Evolutionary conservation across 2,888 invertebrate genomes (phyloP), one percentile per base, ranked within the genome.

Genomic region (Coelopa pilipes): DNA sequence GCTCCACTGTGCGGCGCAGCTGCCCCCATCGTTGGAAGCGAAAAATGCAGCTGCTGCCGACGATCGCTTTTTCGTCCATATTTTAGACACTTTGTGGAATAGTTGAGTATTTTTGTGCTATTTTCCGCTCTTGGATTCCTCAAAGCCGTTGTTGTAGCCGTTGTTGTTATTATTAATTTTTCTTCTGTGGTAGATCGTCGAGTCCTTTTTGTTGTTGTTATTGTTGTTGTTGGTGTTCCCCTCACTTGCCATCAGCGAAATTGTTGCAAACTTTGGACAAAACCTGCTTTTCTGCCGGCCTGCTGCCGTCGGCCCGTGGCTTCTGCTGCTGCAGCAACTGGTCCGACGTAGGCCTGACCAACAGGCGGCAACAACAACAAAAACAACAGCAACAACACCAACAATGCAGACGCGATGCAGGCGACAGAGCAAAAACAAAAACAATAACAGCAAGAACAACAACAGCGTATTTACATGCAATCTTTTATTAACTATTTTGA

Each of bases 401-500:
- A 34, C 7, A 34, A 34, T n/a, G n/a, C n/a, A n/a, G n/a, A n/a
- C n/a, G n/a, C n/a, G n/a, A n/a, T n/a, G n/a, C n/a, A 34, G 34
- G 7, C 34, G 34, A 34, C 34, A 34, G 34, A 34, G 34, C 34
- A 34, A 34, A 2, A 34, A 34, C 34, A 34, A 34, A 7, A 34
- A 34, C 34, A 34, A 34, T 34, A 34, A 34, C 21, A 50, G n/a
- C 34, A 68, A 57, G 10, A 67, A 55, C 50, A 60, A 62, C 34
- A 70, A 53, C 70, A 21, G 21, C 47, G 34, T 70, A 70, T 70
- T 70, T 70, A 53, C 70, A 62, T 70, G 63, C 50, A 63, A 70
- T 70, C 62, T 70, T 70, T 62, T 70, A 70, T 63, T 70, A 70
- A 70, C 70, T 70, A 70, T 70, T 70, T 70, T 70, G 70, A 70